Base-by-base conservation (phyloP, 2,797 vertebrate species). In the Bovichtus variegatus region DNA sequence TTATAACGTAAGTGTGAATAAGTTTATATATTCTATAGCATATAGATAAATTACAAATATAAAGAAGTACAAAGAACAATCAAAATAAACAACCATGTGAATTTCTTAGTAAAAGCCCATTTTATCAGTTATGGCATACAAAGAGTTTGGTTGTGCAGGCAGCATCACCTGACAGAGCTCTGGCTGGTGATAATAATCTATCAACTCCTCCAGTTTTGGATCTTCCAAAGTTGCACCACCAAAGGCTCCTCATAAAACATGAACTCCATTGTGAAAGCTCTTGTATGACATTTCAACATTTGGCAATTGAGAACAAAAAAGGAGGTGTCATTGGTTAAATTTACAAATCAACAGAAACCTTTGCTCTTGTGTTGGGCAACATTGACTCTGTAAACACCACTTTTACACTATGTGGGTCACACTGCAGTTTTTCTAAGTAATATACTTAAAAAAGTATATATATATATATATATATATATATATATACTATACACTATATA, bases 311-410 rank as follows among this genome's bases (percentile, higher is more conserved):
- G 25, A 76, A 69, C 44, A 76, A 85, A 80, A 27, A 47, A 63
- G 1, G n/a, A 55, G 54, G 36, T 55, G 51, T 63, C 66, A 43
- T 31, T 72, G 27, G 27, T 59, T 67, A 13, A 44, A 68, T 82
- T 69, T 74, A 51, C 18, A 76, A 65, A 84, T 79, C 51, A 71
- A 29, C 44, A 76, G 71, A 78, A 87, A 87, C 90, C 81, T 92
- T 78, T 68, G 66, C 75, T 82, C 70, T 71, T 57, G 60, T 25
- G 58, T 93, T 93, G 76, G 18, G 89, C 70, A 92, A 94, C 91
- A 50, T 75, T 91, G 83, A 89, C 82, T 85, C 38, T 57, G 82
- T 74, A 85, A 87, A 91, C 81, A 90, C 0, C 0, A 29, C 40
- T 38, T 8, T 31, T 13, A 34, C 34, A 34, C 31, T 34, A 58